Percentiles rank a stretch among this genome's conserved stretches.
These are phyloP conservation scores for Germaria angustata DNA, from an alignment of 2,888 invertebrate genomes.

Conservation along the genomic window DNA sequence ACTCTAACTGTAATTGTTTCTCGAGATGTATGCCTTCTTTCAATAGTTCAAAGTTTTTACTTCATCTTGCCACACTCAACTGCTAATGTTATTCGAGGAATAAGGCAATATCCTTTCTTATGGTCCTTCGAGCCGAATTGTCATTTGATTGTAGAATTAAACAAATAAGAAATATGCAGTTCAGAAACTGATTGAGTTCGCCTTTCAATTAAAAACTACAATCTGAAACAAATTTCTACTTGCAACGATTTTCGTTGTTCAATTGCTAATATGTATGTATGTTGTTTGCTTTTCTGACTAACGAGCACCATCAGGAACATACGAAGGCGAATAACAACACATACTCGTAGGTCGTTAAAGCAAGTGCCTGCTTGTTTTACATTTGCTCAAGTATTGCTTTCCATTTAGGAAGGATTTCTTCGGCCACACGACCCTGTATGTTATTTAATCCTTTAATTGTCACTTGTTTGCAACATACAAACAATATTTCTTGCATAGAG, in stretches of 20 bases:
- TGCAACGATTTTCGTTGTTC: neutral
- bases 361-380: slow-evolving; percentile 31
- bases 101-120: no score
- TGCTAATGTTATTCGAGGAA: no score
- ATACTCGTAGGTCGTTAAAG: neutral
- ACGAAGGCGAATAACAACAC: neutral
- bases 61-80: no score
- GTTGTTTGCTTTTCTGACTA: neutral
- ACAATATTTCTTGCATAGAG: neutral
- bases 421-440: slow-evolving; percentile 1
- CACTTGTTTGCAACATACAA: slow-evolving; percentile 6
- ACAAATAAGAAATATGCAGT: no score
- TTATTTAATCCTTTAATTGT: slow-evolving; percentile 59
- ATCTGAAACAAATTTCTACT: no score
- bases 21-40: no score
- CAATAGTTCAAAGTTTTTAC: no score
- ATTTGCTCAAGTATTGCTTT: slow-evolving; percentile 46
- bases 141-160: no score
- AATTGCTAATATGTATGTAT: neutral
- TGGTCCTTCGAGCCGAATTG: no score
- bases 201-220: no score
- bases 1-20: no score
- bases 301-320: neutral
- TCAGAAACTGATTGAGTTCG: no score
- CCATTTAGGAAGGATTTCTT: neutral